Base-by-base conservation (phyloP, 2,113 vertebrate genomes). In the Oncorhynchus tshawytscha region DNA sequence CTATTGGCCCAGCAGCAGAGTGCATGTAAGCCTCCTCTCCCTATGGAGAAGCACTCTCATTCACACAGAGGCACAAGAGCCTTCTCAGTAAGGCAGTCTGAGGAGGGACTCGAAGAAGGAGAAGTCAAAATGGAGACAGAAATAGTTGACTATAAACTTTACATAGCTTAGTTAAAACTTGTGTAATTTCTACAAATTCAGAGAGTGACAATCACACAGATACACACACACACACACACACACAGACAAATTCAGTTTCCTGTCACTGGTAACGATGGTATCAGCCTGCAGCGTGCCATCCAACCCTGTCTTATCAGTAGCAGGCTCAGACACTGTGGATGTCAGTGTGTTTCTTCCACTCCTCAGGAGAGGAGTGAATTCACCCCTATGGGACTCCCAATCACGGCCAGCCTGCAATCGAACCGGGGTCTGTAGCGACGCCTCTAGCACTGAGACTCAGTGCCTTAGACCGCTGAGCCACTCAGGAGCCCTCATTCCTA, bases 301-400 rank as follows among this genome's bases (percentile, higher is more conserved):
- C 75, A 88, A 86, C 76, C 80, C 87, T 87, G 80, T 89, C 89
- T 91, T 87, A 91, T 91, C 88, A 87, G 86, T 75, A 72, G 84
- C 89, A 88, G 82, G 86, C 84, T 82, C 82, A 84, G 31, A 24
- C 24, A 34, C 54, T 60, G 20, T 22, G 31, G 15, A 31, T 48
- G 60, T 25, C 22, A 20, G 5, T 34, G 39, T 51, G 39, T 45
- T 11, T 45, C 15, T 48, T 68, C 79, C 25, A 51, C 76, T 79
- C 72, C 83, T 88, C 86, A 89, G 77, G 75, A 91, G 87, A 78
- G 74, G 81, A 78, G 85, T 92, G 89, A 91, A 90, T 91, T 92
- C 91, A 91, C 87, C 86, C 84, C 34, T 7, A 34, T 34, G 34
- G 6, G 34, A 34, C 34, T 34, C 34, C 34, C 34, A 34, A 34